A percentile compares a stretch with the other conserved stretches of the same genome.
Conservation (phyloP, 2,888 invertebrate genomes). For the Baccha elongata region DNA sequence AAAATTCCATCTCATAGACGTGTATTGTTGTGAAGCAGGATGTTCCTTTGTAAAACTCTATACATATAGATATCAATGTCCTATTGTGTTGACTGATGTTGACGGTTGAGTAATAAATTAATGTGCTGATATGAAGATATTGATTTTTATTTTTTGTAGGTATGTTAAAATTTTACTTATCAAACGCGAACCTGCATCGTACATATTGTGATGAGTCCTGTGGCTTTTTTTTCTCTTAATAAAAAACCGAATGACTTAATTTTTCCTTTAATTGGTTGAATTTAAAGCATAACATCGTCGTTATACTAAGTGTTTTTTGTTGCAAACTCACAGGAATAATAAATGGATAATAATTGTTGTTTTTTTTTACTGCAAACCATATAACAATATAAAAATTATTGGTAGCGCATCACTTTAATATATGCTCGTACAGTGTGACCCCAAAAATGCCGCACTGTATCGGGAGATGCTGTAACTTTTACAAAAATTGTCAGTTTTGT, state of each 20-base stretch:
- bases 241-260: constrained; percentile 1
- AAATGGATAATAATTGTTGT: no score
- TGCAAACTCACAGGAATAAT: no score
- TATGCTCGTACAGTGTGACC: no score
- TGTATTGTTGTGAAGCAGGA: constrained; percentile 69
- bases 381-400: no score
- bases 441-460: no score
- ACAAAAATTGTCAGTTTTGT: no score
- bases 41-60: constrained; percentile 13
- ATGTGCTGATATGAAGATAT: constrained; percentile 53
- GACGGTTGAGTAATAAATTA: constrained; percentile 38
- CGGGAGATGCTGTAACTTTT: no score
- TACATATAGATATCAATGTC: constrained; percentile 2
- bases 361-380: no score
- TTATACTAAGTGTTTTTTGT: background rate
- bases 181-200: background rate
- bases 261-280: constrained; percentile 25
- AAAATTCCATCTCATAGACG: constrained; percentile 63
- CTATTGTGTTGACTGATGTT: constrained; percentile 4
- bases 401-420: no score
- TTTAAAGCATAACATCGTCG: constrained; percentile 21
- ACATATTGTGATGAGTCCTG: background rate
- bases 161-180: constrained; percentile 14
- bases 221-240: background rate
- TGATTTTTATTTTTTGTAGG: constrained; percentile 39